Base-by-base conservation (phyloP, 2,888 invertebrate genomes). In the Microctonus hyperodae region DNA sequence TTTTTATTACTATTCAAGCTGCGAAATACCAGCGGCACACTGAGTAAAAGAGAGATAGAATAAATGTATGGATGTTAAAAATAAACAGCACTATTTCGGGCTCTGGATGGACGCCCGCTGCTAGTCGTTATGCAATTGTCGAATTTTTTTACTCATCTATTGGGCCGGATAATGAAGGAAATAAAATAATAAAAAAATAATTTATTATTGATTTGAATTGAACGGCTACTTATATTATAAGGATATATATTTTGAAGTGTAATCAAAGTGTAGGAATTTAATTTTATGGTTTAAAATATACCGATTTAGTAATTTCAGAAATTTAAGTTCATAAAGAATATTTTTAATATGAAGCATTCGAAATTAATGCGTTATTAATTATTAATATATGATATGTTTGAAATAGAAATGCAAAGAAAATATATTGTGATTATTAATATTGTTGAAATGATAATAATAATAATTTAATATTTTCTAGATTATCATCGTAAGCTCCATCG, bases 1-100 rank as follows among this genome's bases (percentile, higher is more conserved):
- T 64, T 61, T 55, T 63, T 67, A 62, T 57, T 62, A 22, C 61
- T 57, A 63, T 50, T 61, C 64, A 69, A 67, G 61, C 63, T 64
- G 60, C 65, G 61, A 68, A 72, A 71, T 70, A 64, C 67, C 70
- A 68, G 60, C 68, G 71, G 66, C 70, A 70, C 68, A 64, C 74
- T 69, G 71, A 73, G 74, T 74, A 74, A 69, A 73, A 74, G 70
- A 75, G 74, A 71, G 73, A 76, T 77, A 76, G 77, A 77, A 61
- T 11, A 78, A n/a, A 80, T 80, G 78, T 81, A 78, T 78, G 75
- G 73, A 72, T 73, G 80, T 79, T 77, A 81, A 83, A 81, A 83
- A 83, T 83, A 83, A 81, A 80, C 78, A 71, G 70, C 74, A 77
- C 79, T 83, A 83, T 83, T 83, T 83, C 69, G 72, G 73, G 77